Base-by-base conservation (phyloP, 2,888 invertebrate species). In the Capitulum mitella region DNA sequence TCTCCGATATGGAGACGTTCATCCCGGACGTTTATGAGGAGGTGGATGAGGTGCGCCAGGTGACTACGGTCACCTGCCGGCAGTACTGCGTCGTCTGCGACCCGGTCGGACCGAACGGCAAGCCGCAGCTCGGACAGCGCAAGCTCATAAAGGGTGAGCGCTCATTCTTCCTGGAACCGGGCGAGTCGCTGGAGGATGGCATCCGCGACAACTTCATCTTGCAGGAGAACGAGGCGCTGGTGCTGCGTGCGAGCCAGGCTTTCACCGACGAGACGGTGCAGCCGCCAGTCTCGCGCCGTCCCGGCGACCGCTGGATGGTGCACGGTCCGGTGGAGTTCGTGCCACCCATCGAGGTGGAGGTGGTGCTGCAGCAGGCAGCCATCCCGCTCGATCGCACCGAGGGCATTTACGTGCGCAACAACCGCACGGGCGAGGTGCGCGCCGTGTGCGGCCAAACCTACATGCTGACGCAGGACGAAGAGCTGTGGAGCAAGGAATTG, bases 231-330 rank as follows among this genome's bases (percentile, higher is more conserved):
- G 87, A 88, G 83, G 88, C 87, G 0, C 82, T 88, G 3, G 86
- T 88, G 79, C 84, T 88, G 51, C 82, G 83, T 79, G 85, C 87
- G 37, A 85, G 81, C 77, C 87, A 88, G 82, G 82, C 83, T n/a
- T 88, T 87, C 82, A 83, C 58, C 29, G 84, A 84, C 81, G 79
- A 78, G 34, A 77, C 78, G 2, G 48, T 43, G 16, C 48, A 26
- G 22, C 80, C 79, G 26, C 34, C 77, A 8, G 82, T 82, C 29
- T 80, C 83, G n/a, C 83, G 86, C 6, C 82, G 83, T 70, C 87
- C 88, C n/a, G 87, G 87, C 43, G 87, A 87, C 81, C 81, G 84
- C 34, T 87, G 87, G 87, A 86, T 87, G 86, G 86, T 88, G 81
- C 83, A 86, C 34, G 87, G 87, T n/a, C 87, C 87, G 3, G 82